Percentiles rank a stretch among this genome's conserved stretches.
Evolutionary conservation across 2,113 vertebrate genomes (phyloP).

Genomic region (Ptilonorhynchus violaceus): DNA sequence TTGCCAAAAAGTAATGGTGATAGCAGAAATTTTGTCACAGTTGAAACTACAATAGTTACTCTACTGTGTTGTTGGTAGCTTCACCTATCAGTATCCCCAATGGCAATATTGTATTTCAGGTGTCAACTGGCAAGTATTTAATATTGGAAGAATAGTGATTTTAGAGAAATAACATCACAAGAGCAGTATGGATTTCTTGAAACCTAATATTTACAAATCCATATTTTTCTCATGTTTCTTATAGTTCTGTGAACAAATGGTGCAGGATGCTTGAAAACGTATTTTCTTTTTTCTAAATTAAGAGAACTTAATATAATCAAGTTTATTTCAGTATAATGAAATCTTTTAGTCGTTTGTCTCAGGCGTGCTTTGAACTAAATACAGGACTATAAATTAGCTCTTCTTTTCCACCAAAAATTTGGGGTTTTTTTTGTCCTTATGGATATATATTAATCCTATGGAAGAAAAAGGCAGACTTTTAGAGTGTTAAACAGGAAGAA

Average conservation of each 20-base stretch:
- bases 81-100: background rate
- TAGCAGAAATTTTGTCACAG: conserved; percentile 7
- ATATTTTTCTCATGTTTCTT: background rate
- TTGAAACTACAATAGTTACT: background rate
- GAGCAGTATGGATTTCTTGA: background rate
- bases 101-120: background rate
- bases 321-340: background rate
- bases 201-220: background rate
- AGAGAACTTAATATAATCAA: background rate
- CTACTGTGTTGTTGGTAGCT: background rate
- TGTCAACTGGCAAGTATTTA: background rate
- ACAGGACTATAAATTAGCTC: background rate
- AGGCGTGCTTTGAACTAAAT: background rate
- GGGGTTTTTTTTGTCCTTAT: background rate
- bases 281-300: background rate
- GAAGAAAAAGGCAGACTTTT: background rate
- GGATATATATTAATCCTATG: background rate
- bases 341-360: background rate
- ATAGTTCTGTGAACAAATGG: background rate
- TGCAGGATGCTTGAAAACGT: background rate
- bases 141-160: background rate
- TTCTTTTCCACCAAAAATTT: background rate
- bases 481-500: background rate
- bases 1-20: conserved; percentile 28
- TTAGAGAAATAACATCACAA: background rate